Percentiles rank a stretch among this genome's conserved stretches.
Conservation (phyloP, 2,888 invertebrate genomes). For the Cephonodes hylas region DNA sequence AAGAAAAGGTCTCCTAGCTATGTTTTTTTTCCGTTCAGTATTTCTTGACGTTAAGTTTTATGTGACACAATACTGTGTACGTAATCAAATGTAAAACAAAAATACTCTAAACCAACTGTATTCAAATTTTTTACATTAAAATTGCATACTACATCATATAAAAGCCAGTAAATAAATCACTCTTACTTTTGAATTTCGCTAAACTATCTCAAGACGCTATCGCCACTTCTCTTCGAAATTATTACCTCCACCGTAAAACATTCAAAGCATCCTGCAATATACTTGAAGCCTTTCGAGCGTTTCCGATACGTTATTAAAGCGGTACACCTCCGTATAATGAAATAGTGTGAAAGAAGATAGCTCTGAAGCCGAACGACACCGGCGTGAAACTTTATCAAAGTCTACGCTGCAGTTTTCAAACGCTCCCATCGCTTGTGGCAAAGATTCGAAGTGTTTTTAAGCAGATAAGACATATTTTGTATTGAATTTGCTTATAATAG, state of each 20-base stretch:
- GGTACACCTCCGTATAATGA: background rate
- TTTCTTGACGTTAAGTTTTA: too few relatives aligned
- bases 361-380: background rate
- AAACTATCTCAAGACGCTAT: too few relatives aligned
- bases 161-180: too few relatives aligned
- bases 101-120: too few relatives aligned
- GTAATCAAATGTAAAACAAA: too few relatives aligned
- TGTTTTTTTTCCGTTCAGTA: too few relatives aligned
- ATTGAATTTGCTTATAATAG: too few relatives aligned
- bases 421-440: background rate
- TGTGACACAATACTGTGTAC: too few relatives aligned
- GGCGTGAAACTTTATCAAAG: constrained; percentile 12
- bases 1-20: too few relatives aligned
- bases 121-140: too few relatives aligned
- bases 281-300: background rate
- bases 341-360: constrained; percentile 5
- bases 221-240: background rate
- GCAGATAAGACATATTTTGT: background rate
- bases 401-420: constrained; percentile 14
- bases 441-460: background rate
- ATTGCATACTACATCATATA: too few relatives aligned
- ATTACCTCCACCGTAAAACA: background rate
- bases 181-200: too few relatives aligned
- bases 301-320: background rate
- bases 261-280: background rate